Base-by-base conservation (phyloP, 2,888 invertebrate genomes). In the Hypomecis punctinalis region DNA sequence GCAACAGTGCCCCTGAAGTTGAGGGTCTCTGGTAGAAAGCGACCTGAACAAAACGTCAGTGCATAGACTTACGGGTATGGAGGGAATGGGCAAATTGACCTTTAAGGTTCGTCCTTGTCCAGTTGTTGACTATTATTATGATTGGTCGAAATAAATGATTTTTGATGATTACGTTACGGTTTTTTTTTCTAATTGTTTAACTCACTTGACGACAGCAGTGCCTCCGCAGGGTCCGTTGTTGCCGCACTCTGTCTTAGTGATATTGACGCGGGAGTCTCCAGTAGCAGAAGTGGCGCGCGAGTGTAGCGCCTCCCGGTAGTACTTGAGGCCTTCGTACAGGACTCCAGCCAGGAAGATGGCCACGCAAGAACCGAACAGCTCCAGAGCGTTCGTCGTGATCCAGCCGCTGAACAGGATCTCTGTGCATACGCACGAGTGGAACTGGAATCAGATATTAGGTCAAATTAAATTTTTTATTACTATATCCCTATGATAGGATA, bases 311-410 rank as follows among this genome's bases (percentile, higher is more conserved):
- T 94, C 94, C 0, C 95, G 85, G 79, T 93, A 96, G 91, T 97
- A 98, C 92, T 99, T 99, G 4, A 99, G 94, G 0, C 97, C 98
- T 90, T 99, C 99, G 84, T 99, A 99, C n/a, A 98, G 91, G 35
- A 98, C 95, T 0, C 98, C 97, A 82, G 98, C 95, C 55, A 98
- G 94, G 88, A 99, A 97, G 75, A 99, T 96, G 52, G 96, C 97
- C 60, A 98, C 91, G 83, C 97, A 97, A 0, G 99, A 98, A 0
- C 97, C 96, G 46, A 98, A 94, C 76, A 99, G 94, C 72, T 97
- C 96, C 63, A 96, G 94, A 11, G 95, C 91, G 6, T 95, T 95
- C 2, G 94, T 92, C 48, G 96, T 96, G 78, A 94, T 94, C 98
- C 98, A 98, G 47, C 94, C 94, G 56, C 95, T 94, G 93, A 98